These are phyloP conservation scores for Gonocerus acuteangulatus DNA, from an alignment of 2,888 invertebrate genomes.

Conservation along the genomic window DNA sequence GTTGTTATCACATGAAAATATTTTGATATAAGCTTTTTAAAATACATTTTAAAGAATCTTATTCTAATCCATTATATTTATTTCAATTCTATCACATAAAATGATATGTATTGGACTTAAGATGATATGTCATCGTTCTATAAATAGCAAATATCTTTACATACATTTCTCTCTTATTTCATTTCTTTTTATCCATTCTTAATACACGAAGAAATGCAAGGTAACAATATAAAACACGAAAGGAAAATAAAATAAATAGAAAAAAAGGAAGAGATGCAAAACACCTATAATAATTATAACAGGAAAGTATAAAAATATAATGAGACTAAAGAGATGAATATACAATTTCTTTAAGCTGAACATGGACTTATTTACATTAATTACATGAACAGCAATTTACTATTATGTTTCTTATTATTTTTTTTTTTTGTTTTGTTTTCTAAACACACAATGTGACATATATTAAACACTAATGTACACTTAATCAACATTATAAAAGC, in stretches of 20 bases:
- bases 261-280: background rate
- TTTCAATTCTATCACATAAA: background rate
- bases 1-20: background rate
- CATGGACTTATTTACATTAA: background rate
- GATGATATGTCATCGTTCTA: background rate
- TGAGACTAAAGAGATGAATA: background rate
- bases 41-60: too few relatives aligned
- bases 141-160: background rate
- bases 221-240: background rate
- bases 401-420: too few relatives aligned
- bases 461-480: background rate
- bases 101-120: background rate
- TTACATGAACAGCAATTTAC: background rate
- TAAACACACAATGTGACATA: background rate
- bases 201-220: background rate
- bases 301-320: conserved; percentile 1
- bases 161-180: too few relatives aligned
- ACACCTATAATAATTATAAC: background rate
- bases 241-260: background rate
- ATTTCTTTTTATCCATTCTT: background rate
- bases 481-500: conserved; percentile 12
- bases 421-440: too few relatives aligned
- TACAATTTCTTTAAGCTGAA: background rate
- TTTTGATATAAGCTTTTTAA: background rate
- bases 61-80: background rate